phyloP scores from a whole-genome alignment of 2,888 invertebrate species.

The Trissolcus brochymenae region DNA sequence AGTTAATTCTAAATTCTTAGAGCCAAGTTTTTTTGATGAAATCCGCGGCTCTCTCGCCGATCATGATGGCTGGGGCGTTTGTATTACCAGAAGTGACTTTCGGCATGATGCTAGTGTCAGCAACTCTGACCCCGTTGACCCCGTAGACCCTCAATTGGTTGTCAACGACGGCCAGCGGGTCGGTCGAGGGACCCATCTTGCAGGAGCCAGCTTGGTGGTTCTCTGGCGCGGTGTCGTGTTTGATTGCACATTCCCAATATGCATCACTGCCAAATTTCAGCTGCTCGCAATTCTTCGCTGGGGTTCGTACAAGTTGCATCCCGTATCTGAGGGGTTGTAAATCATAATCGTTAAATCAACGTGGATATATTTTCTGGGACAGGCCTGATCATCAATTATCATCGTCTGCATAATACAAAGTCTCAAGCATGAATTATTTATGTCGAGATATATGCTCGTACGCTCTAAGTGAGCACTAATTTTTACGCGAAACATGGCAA shows the following conservation, averaged over 20 bases:
- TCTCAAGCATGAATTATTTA: too few species aligned
- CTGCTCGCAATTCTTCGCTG: constrained; percentile 85
- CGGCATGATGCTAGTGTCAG: constrained; percentile 80
- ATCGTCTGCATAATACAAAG: too few species aligned
- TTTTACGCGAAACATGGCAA: too few species aligned
- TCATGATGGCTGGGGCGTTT: constrained; percentile 79
- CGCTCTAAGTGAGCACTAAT: too few species aligned
- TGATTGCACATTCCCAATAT: constrained; percentile 81
- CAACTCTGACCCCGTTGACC: constrained; percentile 77
- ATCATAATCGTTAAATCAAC: too few species aligned
- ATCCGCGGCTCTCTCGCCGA: constrained; percentile 79
- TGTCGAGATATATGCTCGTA: too few species aligned
- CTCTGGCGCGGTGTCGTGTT: constrained; percentile 80
- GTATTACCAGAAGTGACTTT: constrained; percentile 79
- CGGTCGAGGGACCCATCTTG: constrained; percentile 80
- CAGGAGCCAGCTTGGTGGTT: constrained; percentile 83
- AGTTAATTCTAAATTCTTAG: neutral
- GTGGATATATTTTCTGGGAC: too few species aligned
- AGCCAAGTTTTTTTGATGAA: constrained; percentile 77
- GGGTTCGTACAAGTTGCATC: constrained; percentile 85
- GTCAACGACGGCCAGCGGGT: constrained; percentile 80
- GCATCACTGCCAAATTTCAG: constrained; percentile 83
- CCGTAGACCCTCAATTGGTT: constrained; percentile 77
- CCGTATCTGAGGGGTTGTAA: constrained; percentile 79
- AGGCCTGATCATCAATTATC: too few species aligned